Evolutionary conservation across 2,113 vertebrate species (phyloP).

Genomic region (Opisthocomus hoazin): DNA sequence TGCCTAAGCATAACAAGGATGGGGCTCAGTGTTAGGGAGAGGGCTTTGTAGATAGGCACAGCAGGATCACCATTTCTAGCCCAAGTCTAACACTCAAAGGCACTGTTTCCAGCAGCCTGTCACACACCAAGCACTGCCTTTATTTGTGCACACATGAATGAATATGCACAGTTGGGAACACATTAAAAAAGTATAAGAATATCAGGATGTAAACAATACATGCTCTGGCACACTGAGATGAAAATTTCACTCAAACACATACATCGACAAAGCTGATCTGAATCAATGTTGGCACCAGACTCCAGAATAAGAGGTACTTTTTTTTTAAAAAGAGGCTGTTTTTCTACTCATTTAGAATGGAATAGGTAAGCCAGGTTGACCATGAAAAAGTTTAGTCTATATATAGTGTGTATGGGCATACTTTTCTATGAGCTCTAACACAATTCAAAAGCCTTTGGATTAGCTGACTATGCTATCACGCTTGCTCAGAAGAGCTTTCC

Average conservation of each 20-base stretch:
- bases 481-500: not conserved
- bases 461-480: not conserved
- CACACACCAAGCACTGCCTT: not conserved
- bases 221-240: not conserved
- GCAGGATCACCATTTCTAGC: not conserved
- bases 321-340: not conserved
- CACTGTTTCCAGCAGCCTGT: not conserved
- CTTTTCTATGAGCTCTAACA: not conserved
- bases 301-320: not conserved
- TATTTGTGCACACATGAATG: not conserved
- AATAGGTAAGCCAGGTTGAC: not conserved
- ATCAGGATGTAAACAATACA: not conserved
- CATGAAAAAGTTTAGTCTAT: not conserved
- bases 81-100: not conserved
- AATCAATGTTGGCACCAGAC: not conserved
- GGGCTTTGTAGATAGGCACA: not conserved
- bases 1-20: not conserved
- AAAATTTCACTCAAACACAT: not conserved
- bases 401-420: not conserved
- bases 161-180: not conserved
- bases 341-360: not conserved
- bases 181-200: not conserved
- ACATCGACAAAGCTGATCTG: not conserved
- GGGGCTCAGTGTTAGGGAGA: not conserved
- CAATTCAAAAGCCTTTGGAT: not conserved